Conservation (phyloP, 2,888 invertebrate genomes). For the Chironomus tentans region DNA sequence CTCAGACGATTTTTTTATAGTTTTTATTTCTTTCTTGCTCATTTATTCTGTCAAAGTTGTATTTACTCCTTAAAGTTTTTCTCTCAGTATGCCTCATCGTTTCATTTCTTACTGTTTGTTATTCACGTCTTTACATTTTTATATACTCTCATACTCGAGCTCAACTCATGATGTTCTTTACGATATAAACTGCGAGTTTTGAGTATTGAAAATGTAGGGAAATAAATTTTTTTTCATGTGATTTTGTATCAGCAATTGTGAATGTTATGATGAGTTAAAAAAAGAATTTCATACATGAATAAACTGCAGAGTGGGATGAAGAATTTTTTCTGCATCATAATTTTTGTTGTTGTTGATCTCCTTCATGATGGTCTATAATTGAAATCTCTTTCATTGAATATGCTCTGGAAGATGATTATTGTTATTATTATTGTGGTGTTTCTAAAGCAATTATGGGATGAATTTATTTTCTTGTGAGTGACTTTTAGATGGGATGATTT, state of each 20-base stretch:
- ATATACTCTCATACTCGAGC: neutral
- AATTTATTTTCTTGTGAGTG: neutral
- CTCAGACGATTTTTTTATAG: neutral
- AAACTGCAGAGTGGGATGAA: no score
- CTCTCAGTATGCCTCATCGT: neutral
- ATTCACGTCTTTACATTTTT: neutral
- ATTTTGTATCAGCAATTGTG: neutral
- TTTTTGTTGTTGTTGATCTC: no score
- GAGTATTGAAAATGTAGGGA: neutral
- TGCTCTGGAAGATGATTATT: constrained; percentile 1
- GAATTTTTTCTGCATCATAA: no score
- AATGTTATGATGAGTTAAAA: no score
- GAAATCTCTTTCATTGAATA: constrained; percentile 14
- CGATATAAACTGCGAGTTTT: no score
- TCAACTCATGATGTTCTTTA: neutral
- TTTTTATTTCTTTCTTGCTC: constrained; percentile 8
- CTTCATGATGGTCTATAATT: no score
- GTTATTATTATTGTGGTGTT: neutral
- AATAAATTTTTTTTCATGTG: constrained; percentile 1
- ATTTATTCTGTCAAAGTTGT: neutral
- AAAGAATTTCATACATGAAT: no score
- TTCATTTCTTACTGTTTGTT: neutral
- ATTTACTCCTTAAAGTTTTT: neutral
- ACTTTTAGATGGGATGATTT: neutral
- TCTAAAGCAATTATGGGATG: neutral